Evolutionary conservation across 2,888 invertebrate species (phyloP).

Genomic region (Hirtodrosophila cameraria): DNA sequence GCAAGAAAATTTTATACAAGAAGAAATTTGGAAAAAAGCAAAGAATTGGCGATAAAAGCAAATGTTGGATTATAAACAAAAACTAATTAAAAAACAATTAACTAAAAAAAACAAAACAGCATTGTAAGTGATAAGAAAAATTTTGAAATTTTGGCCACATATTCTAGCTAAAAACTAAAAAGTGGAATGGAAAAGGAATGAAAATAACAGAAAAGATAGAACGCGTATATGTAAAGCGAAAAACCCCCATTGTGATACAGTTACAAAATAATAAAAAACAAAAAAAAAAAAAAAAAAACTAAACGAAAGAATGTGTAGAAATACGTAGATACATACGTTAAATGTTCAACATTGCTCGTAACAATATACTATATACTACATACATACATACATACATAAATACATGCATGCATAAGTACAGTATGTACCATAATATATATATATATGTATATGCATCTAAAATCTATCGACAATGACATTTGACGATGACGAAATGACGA

Average conservation of each 20-base stretch:
- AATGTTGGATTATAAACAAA: slow-evolving; percentile 10
- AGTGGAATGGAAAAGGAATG: slow-evolving; percentile 13
- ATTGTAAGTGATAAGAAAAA: slow-evolving; percentile 57
- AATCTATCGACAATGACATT: slow-evolving; percentile 47
- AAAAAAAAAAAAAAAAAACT: not conserved
- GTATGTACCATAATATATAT: not conserved
- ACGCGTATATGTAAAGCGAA: too few species aligned
- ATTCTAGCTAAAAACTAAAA: slow-evolving; percentile 13
- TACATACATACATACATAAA: slow-evolving; percentile 16
- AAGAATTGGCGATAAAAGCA: slow-evolving; percentile 33
- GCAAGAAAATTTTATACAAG: slow-evolving; percentile 19
- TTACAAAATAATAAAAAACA: slow-evolving; percentile 49
- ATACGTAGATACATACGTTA: slow-evolving; percentile 56
- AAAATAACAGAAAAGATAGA: slow-evolving; percentile 11
- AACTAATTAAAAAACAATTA: slow-evolving; percentile 10
- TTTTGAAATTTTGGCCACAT: slow-evolving; percentile 46
- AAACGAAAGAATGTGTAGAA: slow-evolving; percentile 40
- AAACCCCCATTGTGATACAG: slow-evolving; percentile 54
- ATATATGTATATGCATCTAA: slow-evolving; percentile 3
- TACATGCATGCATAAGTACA: slow-evolving; percentile 17
- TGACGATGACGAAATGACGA: slow-evolving; percentile 28
- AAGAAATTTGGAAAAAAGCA: slow-evolving; percentile 11
- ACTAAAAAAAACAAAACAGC: slow-evolving; percentile 32
- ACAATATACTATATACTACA: slow-evolving; percentile 21
- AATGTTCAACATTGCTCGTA: slow-evolving; percentile 51